Evolutionary conservation across 2,113 vertebrate species (phyloP).

Genomic region (Neomonachus schauinslandi): DNA sequence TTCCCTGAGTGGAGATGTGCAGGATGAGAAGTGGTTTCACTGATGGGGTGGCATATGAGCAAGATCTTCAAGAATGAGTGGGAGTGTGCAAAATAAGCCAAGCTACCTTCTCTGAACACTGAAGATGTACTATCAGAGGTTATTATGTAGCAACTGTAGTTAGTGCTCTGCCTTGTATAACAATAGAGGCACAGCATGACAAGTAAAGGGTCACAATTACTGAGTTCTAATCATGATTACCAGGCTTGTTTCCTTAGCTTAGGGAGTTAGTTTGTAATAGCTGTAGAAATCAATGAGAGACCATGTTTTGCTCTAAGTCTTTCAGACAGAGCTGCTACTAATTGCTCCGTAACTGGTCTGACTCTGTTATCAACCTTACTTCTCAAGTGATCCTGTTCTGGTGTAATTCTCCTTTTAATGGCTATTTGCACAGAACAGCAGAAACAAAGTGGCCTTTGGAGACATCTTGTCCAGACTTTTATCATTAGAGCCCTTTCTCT

Average conservation of each 20-base stretch:
- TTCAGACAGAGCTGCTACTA: constrained; percentile 45
- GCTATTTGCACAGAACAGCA: constrained; percentile 57
- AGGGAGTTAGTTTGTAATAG: constrained; percentile 16
- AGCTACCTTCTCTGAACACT: not conserved
- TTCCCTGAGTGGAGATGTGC: not conserved
- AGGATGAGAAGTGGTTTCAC: not conserved
- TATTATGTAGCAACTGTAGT: not conserved
- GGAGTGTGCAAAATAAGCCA: too few relatives aligned
- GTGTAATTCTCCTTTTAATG: constrained; percentile 50
- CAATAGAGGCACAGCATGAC: not conserved
- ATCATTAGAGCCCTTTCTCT: not conserved
- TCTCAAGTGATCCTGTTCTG: constrained; percentile 6
- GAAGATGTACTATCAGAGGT: not conserved
- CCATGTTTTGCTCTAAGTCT: constrained; percentile 32
- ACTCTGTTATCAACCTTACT: constrained; percentile 19
- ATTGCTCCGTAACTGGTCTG: constrained; percentile 30
- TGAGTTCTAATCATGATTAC: not conserved
- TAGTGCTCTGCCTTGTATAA: not conserved
- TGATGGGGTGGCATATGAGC: not conserved
- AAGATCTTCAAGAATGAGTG: not conserved
- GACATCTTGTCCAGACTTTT: constrained; percentile 38
- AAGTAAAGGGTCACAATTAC: not conserved
- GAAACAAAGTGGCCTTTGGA: constrained; percentile 18
- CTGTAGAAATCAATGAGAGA: constrained; percentile 56
- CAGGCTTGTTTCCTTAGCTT: constrained; percentile 22